These are phyloP conservation scores for Stylophora pistillata DNA, from an alignment of 64 coral and sea anemone genomes.

Conservation along the genomic window DNA sequence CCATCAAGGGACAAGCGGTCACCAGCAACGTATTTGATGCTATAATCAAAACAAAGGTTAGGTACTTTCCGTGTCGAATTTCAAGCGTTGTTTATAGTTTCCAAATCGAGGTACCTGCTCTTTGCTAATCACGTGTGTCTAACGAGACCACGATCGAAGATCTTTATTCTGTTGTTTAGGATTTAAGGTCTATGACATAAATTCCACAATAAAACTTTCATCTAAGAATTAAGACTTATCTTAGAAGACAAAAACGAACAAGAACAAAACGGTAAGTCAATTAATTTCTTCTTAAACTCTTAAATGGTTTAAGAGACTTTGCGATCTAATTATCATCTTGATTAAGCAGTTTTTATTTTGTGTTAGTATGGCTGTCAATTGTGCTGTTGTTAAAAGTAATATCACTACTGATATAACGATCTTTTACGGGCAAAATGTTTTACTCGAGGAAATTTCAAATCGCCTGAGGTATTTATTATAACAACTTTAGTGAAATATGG, in stretches of 20 bases:
- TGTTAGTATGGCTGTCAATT: background rate
- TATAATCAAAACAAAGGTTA: conserved; percentile 5
- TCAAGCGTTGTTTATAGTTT: background rate
- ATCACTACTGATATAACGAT: background rate
- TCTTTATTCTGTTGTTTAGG: conserved; percentile 4
- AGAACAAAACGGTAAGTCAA: background rate
- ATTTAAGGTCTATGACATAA: conserved; percentile 34
- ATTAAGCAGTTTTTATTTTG: background rate
- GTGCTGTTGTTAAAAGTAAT: background rate
- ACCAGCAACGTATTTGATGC: background rate
- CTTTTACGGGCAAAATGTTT: background rate
- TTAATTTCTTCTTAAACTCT: too few species aligned
- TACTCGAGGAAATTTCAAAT: background rate
- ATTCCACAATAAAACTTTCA: conserved; percentile 2
- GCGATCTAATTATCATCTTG: background rate
- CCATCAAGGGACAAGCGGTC: background rate
- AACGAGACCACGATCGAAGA: background rate
- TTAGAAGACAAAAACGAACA: conserved; percentile 7
- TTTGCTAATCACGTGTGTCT: background rate
- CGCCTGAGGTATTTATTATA: background rate
- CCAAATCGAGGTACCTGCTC: conserved; percentile 18
- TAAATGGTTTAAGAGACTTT: background rate
- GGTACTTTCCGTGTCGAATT: background rate
- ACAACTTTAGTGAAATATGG: background rate
- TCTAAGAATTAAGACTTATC: background rate